phyloP scores from a whole-genome alignment of 2,113 vertebrate species.

The Poicephalus meyeri region DNA sequence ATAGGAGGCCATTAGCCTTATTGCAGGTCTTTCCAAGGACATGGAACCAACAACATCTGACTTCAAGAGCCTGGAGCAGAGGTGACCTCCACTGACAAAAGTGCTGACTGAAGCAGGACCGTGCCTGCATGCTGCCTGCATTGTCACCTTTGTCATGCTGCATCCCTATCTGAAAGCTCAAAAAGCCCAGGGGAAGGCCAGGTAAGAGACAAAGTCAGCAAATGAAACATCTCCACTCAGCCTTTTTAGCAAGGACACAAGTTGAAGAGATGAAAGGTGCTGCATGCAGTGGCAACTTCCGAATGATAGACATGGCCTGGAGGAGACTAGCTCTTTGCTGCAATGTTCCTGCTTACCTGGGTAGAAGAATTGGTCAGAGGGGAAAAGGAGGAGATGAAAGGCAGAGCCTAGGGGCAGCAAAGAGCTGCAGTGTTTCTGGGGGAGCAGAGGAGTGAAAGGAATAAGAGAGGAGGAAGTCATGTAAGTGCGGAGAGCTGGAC shows the following conservation, averaged over 20 bases:
- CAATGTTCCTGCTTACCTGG: neutral
- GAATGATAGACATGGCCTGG: neutral
- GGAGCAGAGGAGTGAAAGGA: neutral
- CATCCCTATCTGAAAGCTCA: neutral
- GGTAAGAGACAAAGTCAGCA: neutral
- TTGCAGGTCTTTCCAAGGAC: neutral
- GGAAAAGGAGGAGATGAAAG: neutral
- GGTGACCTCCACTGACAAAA: slow-evolving; percentile 3
- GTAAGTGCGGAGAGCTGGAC: neutral
- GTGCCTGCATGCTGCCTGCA: neutral
- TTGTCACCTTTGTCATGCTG: slow-evolving; percentile 30
- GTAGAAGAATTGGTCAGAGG: neutral
- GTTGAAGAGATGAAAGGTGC: neutral
- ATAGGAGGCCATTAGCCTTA: neutral
- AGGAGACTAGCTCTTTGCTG: neutral
- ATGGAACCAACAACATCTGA: neutral
- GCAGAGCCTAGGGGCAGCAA: neutral
- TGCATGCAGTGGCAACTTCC: neutral
- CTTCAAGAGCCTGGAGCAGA: neutral
- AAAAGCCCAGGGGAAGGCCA: neutral
- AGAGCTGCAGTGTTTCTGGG: neutral
- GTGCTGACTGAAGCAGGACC: slow-evolving; percentile 34
- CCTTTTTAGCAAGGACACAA: neutral
- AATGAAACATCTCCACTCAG: neutral
- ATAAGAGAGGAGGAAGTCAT: neutral